Base-by-base conservation (phyloP, 2,797 vertebrate genomes). In the Orestias chungarensis region DNA sequence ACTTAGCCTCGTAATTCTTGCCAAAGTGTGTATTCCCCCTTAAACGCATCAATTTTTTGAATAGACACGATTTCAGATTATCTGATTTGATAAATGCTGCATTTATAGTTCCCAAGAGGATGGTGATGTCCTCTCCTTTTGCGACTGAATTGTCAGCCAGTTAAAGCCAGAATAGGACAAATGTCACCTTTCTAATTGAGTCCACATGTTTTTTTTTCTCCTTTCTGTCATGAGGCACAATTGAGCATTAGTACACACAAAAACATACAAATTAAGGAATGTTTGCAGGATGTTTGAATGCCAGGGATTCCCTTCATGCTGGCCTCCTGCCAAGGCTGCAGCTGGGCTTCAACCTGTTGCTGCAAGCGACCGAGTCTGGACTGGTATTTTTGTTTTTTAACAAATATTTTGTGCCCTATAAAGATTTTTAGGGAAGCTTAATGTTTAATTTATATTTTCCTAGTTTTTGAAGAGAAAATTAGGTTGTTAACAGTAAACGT, bases 251-350 rank as follows among this genome's bases (percentile, higher is more conserved):
- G 75, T 77, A 49, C 73, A 40, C 82, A 85, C 50, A 85, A 78
- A 91, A 71, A 86, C 77, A 80, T 81, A 87, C 79, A 74, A 70
- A 81, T 85, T 71, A 73, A 81, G 83, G 87, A 89, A 89, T 88
- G 82, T 88, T 91, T 90, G 70, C 80, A 90, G 73, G 76, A 87
- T 81, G 78, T 78, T 86, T 46, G 79, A 84, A 93, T 92, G 82
- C 91, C 88, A 85, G 81, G 87, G 90, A 93, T 94, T 94, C 91
- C 89, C 91, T 85, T 75, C 54, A 27, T 73, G 78, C 80, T 87
- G 85, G 86, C 89, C 80, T 54, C 70, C 42, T 86, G 74, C 87
- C 83, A 82, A 71, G 69, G 75, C 78, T 85, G 86, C 89, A 91
- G 88, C 88, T 92, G 91, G 87, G 87, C 33, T 35, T 78, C 78